Evolutionary conservation across 2,888 invertebrate genomes (phyloP), one percentile per base, ranked within the genome.

Genomic region (Philereme transversata): DNA sequence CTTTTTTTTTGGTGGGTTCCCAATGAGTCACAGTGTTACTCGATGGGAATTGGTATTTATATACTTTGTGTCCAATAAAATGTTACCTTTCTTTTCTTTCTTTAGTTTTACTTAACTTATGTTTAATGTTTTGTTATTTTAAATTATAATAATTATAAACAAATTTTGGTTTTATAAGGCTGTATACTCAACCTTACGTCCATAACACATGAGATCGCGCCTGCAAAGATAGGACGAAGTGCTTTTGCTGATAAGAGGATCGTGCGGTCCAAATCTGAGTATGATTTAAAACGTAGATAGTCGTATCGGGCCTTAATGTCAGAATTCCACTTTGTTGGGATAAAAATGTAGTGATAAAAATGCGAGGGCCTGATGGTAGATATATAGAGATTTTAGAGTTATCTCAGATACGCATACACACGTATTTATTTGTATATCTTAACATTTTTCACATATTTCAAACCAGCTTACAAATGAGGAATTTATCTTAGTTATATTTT

Each of bases 181-280:
- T 38, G 47, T 52, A 8, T 40, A 40, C 6, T 52, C 36, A 45
- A 72, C 70, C 71, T 70, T 71, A 71, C 70, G 76, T 70, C 76
- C 73, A 57, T 51, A 60, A 52, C 66, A 67, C 67, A 67, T 52
- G 60, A 70, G 70, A 67, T 68, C 57, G 67, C 65, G 67, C 68
- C 65, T 61, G 57, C 52, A 38, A 58, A 60, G 72, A 72, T 72
- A 72, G 58, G 43, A 38, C 64, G 44, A 62, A 73, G 73, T 73
- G 73, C 73, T 73, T 73, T 73, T 65, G 45, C 44, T 55, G 72
- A 72, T 72, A 72, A 72, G 54, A 5, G 51, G 49, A 60, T 68
- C 70, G 70, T 69, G 72, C 67, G 60, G 64, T 64, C 67, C 62
- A 68, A 72, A 71, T 70, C 72, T 65, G 69, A 67, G 71, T 72